These are phyloP conservation scores for Anagyrus pseudococci DNA, from an alignment of 2,888 invertebrate genomes.

Conservation along the genomic window DNA sequence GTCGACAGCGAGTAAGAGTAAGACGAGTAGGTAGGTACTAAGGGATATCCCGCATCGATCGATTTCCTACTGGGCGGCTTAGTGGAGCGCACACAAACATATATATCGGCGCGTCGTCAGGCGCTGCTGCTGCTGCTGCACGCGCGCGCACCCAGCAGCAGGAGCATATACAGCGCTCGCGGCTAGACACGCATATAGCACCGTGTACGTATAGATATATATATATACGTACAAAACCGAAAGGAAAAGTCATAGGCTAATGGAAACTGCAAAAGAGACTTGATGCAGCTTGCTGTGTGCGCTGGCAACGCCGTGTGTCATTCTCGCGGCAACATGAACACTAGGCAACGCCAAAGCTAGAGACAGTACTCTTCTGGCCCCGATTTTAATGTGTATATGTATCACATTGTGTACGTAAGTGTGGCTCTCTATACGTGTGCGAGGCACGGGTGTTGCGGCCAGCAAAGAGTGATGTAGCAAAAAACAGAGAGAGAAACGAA, in stretches of 20 bases:
- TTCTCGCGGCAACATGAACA: no score
- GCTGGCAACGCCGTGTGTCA: no score
- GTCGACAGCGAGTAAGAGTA: background rate
- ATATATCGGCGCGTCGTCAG: background rate
- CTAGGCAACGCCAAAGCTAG: no score
- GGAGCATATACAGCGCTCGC: background rate
- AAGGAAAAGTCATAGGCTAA: background rate
- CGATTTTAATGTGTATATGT: background rate
- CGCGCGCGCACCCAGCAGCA: no score
- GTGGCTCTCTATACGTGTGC: background rate
- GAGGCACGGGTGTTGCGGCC: no score
- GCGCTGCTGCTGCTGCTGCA: background rate
- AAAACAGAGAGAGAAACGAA: background rate
- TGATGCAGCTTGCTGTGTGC: background rate
- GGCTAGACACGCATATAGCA: no score
- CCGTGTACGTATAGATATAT: background rate
- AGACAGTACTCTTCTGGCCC: no score
- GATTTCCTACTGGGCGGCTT: conserved; percentile 33
- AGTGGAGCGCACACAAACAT: conserved; percentile 24
- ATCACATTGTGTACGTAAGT: background rate
- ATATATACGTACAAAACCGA: conserved; percentile 1
- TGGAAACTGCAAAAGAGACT: background rate
- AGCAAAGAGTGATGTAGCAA: no score
- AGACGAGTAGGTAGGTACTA: conserved; percentile 2
- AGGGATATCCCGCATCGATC: conserved; percentile 36